Percentiles rank a stretch among this genome's conserved stretches.
Evolutionary conservation across 2,797 vertebrate species (phyloP).

Genomic region (Hipposideros larvatus): DNA sequence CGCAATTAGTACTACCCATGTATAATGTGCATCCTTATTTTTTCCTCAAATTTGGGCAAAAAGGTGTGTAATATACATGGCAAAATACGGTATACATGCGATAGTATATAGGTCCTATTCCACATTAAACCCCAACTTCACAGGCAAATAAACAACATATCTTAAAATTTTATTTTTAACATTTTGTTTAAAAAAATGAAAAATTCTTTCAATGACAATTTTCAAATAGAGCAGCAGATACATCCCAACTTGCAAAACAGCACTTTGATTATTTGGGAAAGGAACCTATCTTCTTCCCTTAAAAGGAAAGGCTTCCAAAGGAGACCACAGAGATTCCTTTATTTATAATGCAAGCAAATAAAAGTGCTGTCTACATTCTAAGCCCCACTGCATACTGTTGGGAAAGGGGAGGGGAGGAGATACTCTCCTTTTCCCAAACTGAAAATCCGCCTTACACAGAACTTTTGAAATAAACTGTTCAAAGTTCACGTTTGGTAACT

Average conservation of each 20-base stretch:
- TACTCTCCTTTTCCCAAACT: neutral
- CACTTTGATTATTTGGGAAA: neutral
- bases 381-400: neutral
- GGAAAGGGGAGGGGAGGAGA: neutral
- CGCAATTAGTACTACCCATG: too few species aligned
- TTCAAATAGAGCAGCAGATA: neutral
- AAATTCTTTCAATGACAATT: conserved; percentile 9
- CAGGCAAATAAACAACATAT: neutral
- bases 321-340: neutral
- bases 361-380: neutral
- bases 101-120: neutral
- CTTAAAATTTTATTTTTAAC: neutral
- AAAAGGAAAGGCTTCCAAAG: conserved; percentile 34
- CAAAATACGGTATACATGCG: neutral
- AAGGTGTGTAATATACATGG: too few species aligned
- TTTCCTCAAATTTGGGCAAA: too few species aligned
- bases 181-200: conserved; percentile 10
- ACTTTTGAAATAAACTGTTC: conserved; percentile 24
- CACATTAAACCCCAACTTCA: conserved; percentile 28
- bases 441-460: neutral
- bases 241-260: neutral
- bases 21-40: too few species aligned
- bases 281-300: neutral
- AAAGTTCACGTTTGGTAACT: neutral
- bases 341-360: neutral